These are phyloP conservation scores for Zosterops lateralis DNA, from an alignment of 2,113 vertebrate species.

Conservation along the genomic window DNA sequence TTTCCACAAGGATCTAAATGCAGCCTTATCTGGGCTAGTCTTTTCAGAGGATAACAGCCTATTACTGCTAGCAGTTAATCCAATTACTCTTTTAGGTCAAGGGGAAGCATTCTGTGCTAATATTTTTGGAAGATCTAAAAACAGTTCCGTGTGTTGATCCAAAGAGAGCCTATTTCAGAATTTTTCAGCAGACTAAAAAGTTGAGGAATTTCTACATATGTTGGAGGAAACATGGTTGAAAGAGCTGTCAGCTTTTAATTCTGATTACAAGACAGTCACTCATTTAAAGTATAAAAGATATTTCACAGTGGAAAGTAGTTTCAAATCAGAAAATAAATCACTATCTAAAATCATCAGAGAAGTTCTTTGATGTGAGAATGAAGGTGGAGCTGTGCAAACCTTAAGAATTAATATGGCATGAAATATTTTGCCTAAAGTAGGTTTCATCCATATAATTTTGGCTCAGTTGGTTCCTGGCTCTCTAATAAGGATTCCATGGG, in stretches of 20 bases:
- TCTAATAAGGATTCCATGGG: background rate
- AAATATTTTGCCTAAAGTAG: background rate
- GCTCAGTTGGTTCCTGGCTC: background rate
- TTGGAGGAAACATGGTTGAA: background rate
- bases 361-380: background rate
- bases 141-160: background rate
- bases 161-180: background rate
- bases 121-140: conserved; percentile 14
- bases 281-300: background rate
- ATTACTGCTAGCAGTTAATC: conserved; percentile 39
- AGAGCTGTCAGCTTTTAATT: background rate
- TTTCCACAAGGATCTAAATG: background rate
- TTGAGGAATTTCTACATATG: background rate
- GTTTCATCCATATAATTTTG: background rate
- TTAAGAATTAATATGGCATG: background rate
- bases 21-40: conserved; percentile 26
- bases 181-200: background rate
- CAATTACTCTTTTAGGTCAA: conserved; percentile 58
- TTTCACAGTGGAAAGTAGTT: background rate
- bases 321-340: background rate
- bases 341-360: background rate
- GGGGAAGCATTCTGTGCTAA: background rate
- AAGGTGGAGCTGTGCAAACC: background rate
- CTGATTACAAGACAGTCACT: background rate
- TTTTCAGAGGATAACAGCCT: conserved; percentile 19